phyloP scores from a whole-genome alignment of 2,797 vertebrate genomes.

The Heterohyrax brucei region DNA sequence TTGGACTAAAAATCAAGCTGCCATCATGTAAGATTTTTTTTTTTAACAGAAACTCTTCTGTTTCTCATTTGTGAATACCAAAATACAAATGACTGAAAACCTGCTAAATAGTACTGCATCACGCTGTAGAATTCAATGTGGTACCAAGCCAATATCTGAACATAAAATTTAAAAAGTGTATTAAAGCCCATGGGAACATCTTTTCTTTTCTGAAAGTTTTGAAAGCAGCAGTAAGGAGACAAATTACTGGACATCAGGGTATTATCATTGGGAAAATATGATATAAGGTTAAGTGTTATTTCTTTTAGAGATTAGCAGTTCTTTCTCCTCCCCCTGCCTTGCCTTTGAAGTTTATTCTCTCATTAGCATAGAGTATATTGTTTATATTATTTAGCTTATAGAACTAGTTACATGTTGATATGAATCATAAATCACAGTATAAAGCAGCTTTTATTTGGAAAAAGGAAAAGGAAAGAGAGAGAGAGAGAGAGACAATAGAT shows the following conservation, averaged over 20 bases:
- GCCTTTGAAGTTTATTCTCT: not conserved
- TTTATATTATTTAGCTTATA: conserved; percentile 51
- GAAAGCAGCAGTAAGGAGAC: not conserved
- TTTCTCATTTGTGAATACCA: not conserved
- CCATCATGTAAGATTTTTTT: not conserved
- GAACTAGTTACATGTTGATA: not conserved
- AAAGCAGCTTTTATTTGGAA: not conserved
- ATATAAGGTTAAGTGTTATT: conserved; percentile 50
- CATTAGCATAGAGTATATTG: not conserved
- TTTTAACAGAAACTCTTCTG: not conserved
- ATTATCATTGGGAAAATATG: not conserved
- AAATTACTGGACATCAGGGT: not conserved
- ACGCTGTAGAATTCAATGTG: not conserved
- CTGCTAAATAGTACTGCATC: not conserved
- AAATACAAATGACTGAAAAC: not conserved
- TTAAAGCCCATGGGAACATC: not conserved
- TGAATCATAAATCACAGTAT: conserved; percentile 14
- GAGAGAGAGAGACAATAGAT: not conserved
- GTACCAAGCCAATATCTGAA: not conserved
- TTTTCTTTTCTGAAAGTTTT: not conserved
- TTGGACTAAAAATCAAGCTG: conserved; percentile 21
- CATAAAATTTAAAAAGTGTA: not conserved
- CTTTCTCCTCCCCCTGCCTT: not conserved
- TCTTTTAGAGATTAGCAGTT: conserved; percentile 18
- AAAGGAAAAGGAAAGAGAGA: not conserved